phyloP scores from a whole-genome alignment of 2,797 vertebrate genomes.

The Argentina silus region DNA sequence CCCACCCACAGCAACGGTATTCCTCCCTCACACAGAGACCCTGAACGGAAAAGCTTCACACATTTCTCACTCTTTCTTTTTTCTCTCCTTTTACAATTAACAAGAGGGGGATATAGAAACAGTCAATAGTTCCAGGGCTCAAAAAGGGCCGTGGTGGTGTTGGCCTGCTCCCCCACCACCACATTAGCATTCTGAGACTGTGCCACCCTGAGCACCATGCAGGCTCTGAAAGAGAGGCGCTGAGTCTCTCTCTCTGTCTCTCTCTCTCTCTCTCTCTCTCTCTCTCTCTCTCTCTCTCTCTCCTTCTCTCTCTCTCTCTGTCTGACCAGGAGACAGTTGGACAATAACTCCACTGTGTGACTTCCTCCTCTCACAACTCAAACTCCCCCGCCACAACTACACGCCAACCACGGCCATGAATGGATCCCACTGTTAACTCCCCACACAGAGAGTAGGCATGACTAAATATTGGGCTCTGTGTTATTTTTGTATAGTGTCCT shows the following conservation, averaged over 20 bases:
- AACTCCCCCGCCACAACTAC: constrained; percentile 20
- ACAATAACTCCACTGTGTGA: constrained; percentile 77
- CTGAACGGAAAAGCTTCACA: constrained; percentile 22
- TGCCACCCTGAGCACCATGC: constrained; percentile 25
- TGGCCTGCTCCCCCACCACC: constrained; percentile 29
- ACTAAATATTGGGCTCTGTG: constrained; percentile 18
- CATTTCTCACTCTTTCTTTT: constrained; percentile 26
- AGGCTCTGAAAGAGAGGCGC: constrained; percentile 41
- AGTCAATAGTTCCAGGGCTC: constrained; percentile 47
- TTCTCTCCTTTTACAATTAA: constrained; percentile 28
- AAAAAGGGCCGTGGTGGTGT: constrained; percentile 20
- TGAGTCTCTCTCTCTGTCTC: neutral
- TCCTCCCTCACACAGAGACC: neutral
- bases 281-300: constrained; percentile 3
- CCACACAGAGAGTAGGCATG: constrained; percentile 15
- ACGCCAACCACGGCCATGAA: constrained; percentile 20
- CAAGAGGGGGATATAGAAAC: constrained; percentile 31
- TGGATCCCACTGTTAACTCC: constrained; percentile 27
- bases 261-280: constrained; percentile 4
- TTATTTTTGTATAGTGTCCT: neutral
- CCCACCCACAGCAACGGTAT: constrained; percentile 22
- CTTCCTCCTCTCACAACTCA: constrained; percentile 50
- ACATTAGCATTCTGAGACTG: constrained; percentile 59
- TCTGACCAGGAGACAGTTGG: constrained; percentile 68
- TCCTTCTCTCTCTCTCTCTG: constrained; percentile 5